A percentile compares a stretch with the other conserved stretches of the same genome.
Evolutionary conservation across 2,113 vertebrate species (phyloP).

Genomic region (Mobula birostris): DNA sequence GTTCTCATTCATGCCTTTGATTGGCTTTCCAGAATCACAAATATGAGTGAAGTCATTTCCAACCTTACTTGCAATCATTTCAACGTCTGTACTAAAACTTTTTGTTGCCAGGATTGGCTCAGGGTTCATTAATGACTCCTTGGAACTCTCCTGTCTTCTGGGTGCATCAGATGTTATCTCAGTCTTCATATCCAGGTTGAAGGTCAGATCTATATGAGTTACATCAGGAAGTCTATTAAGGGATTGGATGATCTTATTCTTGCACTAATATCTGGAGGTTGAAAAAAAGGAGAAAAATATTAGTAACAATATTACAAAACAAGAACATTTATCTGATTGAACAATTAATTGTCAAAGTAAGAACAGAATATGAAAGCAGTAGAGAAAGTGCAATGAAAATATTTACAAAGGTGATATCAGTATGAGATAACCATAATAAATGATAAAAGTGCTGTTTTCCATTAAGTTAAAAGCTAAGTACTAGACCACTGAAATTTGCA

Average conservation of each 20-base stretch:
- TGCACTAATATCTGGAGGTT: constrained; percentile 50
- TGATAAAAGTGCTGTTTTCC: neutral
- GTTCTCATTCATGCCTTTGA: constrained; percentile 66
- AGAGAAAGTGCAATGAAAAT: neutral
- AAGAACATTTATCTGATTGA: neutral
- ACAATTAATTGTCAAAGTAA: neutral
- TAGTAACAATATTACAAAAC: neutral
- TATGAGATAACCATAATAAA: neutral
- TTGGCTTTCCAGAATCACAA: constrained; percentile 69
- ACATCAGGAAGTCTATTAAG: constrained; percentile 66
- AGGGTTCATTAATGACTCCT: constrained; percentile 84
- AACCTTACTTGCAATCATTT: constrained; percentile 86
- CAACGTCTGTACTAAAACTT: constrained; percentile 78
- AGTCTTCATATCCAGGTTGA: constrained; percentile 92
- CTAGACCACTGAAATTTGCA: no score
- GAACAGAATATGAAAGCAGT: neutral
- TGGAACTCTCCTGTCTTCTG: constrained; percentile 86
- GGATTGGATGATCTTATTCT: constrained; percentile 59
- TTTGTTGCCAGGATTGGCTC: constrained; percentile 78
- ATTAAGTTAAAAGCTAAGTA: neutral
- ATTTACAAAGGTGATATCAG: neutral
- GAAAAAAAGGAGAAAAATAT: constrained; percentile 35
- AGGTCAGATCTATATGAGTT: constrained; percentile 51
- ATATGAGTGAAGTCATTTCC: constrained; percentile 83
- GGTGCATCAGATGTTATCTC: constrained; percentile 83